Evolutionary conservation across 1,140 invertebrate genomes (phyloP).

Genomic region (Drosophila tropicalis): DNA sequence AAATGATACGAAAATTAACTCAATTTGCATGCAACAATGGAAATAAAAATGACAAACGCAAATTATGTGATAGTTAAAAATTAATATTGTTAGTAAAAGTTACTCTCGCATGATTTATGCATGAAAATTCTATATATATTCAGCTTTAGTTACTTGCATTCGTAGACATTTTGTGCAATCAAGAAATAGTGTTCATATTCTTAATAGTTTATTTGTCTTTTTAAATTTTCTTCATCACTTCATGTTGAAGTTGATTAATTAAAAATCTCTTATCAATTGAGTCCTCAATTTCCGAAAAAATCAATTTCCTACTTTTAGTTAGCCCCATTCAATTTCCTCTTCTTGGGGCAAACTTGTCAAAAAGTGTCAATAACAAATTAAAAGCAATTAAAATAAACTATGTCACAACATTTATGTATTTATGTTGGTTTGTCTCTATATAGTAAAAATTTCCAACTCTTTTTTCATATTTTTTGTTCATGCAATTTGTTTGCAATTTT

Average conservation of each 20-base stretch:
- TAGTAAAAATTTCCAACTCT: not conserved
- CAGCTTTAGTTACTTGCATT: too few species aligned
- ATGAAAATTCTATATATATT: not conserved
- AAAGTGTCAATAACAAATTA: conserved; percentile 7
- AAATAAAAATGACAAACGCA: not conserved
- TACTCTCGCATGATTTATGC: not conserved
- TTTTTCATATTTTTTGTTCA: not conserved
- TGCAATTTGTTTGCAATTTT: not conserved
- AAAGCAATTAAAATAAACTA: conserved; percentile 12
- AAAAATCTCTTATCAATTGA: not conserved
- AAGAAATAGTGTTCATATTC: too few species aligned
- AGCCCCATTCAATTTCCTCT: not conserved
- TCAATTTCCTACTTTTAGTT: conserved; percentile 1
- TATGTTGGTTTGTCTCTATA: not conserved
- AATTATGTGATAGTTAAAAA: conserved; percentile 11
- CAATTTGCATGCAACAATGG: conserved; percentile 4
- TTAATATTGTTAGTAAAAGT: not conserved
- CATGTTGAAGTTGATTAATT: not conserved
- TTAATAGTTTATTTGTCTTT: too few species aligned
- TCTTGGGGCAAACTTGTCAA: not conserved
- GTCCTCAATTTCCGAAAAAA: not conserved
- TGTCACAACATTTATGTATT: not conserved
- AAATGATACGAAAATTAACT: conserved; percentile 13
- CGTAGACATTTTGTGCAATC: too few species aligned
- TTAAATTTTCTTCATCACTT: not conserved